phyloP scores from a whole-genome alignment of 2,113 vertebrate species.

The Perca fluviatilis region DNA sequence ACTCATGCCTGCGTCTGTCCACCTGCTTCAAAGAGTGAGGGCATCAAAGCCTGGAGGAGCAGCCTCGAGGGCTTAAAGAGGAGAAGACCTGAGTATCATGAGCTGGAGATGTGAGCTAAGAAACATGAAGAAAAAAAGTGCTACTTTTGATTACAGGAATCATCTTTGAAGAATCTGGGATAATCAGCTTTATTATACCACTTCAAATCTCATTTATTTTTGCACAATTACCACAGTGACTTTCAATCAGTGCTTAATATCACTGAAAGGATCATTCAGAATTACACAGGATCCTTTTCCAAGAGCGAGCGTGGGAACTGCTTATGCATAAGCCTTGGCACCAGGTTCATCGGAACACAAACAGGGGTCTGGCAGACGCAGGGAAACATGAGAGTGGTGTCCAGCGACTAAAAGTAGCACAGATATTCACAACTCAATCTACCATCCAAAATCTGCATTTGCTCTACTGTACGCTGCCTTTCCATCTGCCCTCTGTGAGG shows the following conservation, averaged over 20 bases:
- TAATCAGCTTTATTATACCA: neutral
- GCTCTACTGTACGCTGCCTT: slow-evolving; percentile 48
- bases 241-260: slow-evolving; percentile 23
- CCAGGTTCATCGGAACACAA: slow-evolving; percentile 64
- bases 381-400: slow-evolving; percentile 78
- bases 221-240: slow-evolving; percentile 11
- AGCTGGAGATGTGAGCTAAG: slow-evolving; percentile 33
- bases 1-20: slow-evolving; percentile 84
- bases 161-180: neutral
- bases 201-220: neutral
- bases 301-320: slow-evolving; percentile 74
- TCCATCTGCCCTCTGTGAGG: slow-evolving; percentile 57
- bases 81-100: slow-evolving; percentile 52
- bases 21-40: slow-evolving; percentile 73
- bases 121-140: neutral
- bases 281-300: slow-evolving; percentile 54
- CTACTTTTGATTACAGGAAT: slow-evolving; percentile 24
- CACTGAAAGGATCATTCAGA: slow-evolving; percentile 43
- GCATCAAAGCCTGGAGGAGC: slow-evolving; percentile 79
- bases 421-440: slow-evolving; percentile 81
- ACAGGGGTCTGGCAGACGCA: slow-evolving; percentile 72
- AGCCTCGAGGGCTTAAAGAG: slow-evolving; percentile 66
- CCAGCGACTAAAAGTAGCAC: slow-evolving; percentile 82
- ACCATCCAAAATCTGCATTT: slow-evolving; percentile 65
- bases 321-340: slow-evolving; percentile 74